These are phyloP conservation scores for Hystrix brachyura DNA, from an alignment of 2,113 vertebrate species.

Conservation along the genomic window DNA sequence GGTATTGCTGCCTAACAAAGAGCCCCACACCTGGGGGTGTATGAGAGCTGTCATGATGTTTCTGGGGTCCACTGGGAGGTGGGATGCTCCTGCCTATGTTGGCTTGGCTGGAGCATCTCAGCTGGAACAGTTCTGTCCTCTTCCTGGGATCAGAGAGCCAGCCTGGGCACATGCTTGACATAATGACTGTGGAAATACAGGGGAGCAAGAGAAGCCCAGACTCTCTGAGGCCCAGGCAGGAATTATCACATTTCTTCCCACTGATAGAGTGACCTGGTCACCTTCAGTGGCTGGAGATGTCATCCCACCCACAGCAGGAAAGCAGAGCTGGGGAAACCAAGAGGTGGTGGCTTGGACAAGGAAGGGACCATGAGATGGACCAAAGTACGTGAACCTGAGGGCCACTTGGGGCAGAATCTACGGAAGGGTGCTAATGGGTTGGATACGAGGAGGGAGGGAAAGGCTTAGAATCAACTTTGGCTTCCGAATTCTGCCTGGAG, in stretches of 20 bases:
- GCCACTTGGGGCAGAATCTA: not conserved
- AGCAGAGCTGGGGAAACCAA: not conserved
- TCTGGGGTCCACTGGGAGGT: not conserved
- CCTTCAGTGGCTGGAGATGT: not conserved
- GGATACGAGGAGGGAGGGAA: rapidly evolving
- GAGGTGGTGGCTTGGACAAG: not conserved
- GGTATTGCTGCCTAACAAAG: constrained; percentile 10
- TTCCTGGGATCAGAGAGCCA: not conserved
- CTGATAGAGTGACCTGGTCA: not conserved
- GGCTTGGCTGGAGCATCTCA: no score
- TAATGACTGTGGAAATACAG: rapidly evolving
- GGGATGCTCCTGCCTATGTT: not conserved
- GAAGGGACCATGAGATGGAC: rapidly evolving
- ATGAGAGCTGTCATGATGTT: not conserved
- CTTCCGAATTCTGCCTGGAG: not conserved
- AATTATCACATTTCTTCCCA: no score
- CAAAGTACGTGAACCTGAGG: not conserved
- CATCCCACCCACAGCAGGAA: not conserved
- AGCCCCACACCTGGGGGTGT: not conserved
- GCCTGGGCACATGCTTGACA: rapidly evolving
- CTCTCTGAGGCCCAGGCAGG: not conserved
- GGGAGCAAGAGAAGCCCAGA: not conserved
- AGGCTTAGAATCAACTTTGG: rapidly evolving
- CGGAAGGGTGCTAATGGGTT: rapidly evolving
- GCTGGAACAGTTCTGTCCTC: not conserved